Conservation (phyloP, 1,140 invertebrate genomes). For the Sinella curviseta region DNA sequence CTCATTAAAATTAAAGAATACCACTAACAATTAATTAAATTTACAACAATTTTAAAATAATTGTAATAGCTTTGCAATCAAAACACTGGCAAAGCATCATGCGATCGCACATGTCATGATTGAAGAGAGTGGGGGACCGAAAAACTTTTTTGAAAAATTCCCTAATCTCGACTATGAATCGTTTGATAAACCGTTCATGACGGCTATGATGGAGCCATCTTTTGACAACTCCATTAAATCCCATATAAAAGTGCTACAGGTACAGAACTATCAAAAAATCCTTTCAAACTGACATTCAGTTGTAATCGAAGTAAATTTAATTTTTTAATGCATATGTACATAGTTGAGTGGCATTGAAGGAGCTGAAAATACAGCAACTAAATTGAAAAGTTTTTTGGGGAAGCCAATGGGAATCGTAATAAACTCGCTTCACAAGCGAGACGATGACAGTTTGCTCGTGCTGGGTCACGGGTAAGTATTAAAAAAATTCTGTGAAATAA, state of each 20-base stretch:
- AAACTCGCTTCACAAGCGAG: neutral
- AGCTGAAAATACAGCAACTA: too few relatives aligned
- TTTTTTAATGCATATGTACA: too few relatives aligned
- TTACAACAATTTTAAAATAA: too few relatives aligned
- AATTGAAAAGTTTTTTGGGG: neutral
- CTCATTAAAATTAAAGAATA: too few relatives aligned
- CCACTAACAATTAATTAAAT: too few relatives aligned
- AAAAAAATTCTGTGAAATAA: neutral
- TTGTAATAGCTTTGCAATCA: neutral
- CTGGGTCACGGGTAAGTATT: neutral
- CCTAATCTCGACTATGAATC: neutral
- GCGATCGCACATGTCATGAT: neutral
- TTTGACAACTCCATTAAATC: neutral
- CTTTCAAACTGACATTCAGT: too few relatives aligned
- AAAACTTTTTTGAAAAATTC: neutral
- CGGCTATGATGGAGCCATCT: neutral
- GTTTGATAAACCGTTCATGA: neutral
- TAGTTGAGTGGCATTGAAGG: too few relatives aligned
- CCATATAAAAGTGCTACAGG: neutral
- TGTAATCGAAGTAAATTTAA: too few relatives aligned
- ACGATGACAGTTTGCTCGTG: neutral
- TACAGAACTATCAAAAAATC: too few relatives aligned
- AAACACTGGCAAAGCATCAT: neutral
- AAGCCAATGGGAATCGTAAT: neutral
- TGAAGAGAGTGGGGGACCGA: neutral